Conservation (phyloP, 2,888 invertebrate genomes). For the Ferdinandea cuprea region DNA sequence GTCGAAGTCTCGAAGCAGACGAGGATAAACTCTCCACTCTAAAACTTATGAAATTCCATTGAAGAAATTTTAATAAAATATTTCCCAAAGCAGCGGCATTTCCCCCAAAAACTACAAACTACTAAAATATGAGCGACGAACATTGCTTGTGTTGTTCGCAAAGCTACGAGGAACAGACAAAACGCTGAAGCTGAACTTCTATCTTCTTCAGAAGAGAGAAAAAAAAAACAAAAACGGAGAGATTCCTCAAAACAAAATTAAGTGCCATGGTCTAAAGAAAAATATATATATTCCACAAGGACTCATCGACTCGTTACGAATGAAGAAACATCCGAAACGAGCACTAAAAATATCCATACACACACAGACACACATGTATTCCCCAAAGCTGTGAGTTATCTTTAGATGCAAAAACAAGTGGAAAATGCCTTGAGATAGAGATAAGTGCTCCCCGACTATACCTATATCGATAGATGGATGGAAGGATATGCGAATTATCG, state of each 20-base stretch:
- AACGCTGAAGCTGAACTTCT: no score
- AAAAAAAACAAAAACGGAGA: conserved; percentile 2
- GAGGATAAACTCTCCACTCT: neutral
- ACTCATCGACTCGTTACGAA: conserved; percentile 49
- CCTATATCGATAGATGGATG: conserved; percentile 4
- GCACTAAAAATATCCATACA: conserved; percentile 16
- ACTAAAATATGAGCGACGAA: conserved; percentile 3
- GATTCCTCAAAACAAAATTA: conserved; percentile 7
- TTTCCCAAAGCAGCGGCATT: no score
- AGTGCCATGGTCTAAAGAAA: neutral
- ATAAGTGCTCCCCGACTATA: conserved; percentile 17
- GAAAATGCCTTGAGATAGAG: neutral
- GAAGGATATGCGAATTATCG: conserved; percentile 10
- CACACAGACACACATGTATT: neutral
- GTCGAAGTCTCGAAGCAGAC: neutral
- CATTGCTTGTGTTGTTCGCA: no score
- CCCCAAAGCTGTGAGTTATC: neutral
- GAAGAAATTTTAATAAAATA: conserved; percentile 59
- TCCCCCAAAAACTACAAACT: conserved; percentile 16
- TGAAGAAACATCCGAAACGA: conserved; percentile 25
- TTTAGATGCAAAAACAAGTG: conserved; percentile 16
- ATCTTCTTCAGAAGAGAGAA: conserved; percentile 1
- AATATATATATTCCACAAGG: conserved; percentile 31
- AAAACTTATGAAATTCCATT: conserved; percentile 52
- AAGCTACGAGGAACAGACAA: no score